A percentile compares a stretch with the other conserved stretches of the same genome.
Conservation (phyloP, 1,140 invertebrate genomes). For the Rhysida immarginata region DNA sequence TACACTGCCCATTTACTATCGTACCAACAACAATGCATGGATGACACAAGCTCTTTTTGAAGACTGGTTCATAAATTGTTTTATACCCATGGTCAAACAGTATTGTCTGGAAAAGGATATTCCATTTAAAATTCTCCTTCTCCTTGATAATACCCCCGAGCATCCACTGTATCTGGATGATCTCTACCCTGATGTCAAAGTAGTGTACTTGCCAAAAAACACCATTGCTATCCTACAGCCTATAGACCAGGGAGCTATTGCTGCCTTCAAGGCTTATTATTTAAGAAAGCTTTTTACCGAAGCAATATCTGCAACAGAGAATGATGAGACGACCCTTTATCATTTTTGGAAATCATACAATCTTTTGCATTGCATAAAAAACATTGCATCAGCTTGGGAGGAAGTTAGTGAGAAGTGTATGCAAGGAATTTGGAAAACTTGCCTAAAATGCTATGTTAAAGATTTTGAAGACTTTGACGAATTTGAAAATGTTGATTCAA, state of each 20-base stretch:
- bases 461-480: background rate
- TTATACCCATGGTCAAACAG: conserved; percentile 8
- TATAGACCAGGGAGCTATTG: conserved; percentile 12
- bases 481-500: background rate
- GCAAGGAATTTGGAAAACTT: background rate
- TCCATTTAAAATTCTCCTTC: conserved; percentile 10
- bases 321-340: background rate
- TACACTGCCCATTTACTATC: conserved; percentile 2
- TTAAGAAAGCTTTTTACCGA: conserved; percentile 4
- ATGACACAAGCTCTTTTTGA: conserved; percentile 12
- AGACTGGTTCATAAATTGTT: conserved; percentile 13
- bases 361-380: conserved; percentile 5
- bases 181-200: conserved; percentile 9
- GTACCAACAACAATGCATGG: conserved; percentile 10
- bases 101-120: conserved; percentile 9
- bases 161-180: conserved; percentile 8
- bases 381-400: background rate
- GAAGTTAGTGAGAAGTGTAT: background rate
- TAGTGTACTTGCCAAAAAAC: conserved; percentile 11
- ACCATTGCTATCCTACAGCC: conserved; percentile 10
- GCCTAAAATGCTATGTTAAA: background rate
- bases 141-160: conserved; percentile 12
- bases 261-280: conserved; percentile 13
- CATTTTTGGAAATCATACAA: background rate
- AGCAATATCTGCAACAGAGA: conserved; percentile 1